These are phyloP conservation scores for Hirundo rustica DNA, from an alignment of 2,797 vertebrate genomes.

Conservation along the genomic window DNA sequence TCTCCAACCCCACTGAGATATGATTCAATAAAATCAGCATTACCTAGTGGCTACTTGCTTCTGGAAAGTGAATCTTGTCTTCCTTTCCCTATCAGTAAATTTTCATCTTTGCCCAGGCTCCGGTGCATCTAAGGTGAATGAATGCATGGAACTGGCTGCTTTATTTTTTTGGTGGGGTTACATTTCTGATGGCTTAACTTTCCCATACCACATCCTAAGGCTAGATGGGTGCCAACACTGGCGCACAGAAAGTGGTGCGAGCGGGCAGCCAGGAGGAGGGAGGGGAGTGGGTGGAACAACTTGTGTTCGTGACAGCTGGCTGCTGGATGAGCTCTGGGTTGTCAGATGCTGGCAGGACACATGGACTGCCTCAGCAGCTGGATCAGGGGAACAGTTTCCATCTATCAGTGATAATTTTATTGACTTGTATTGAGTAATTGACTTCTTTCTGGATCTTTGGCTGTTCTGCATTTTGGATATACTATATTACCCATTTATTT, in stretches of 20 bases:
- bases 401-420: not conserved
- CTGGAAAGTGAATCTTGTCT: not conserved
- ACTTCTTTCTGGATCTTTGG: not conserved
- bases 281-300: not conserved
- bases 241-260: not conserved
- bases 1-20: not conserved
- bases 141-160: not conserved
- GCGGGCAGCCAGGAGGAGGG: not conserved
- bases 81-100: not conserved
- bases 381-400: not conserved
- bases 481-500: not conserved
- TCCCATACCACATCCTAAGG: not conserved
- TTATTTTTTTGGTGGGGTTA: not conserved
- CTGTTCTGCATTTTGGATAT: not conserved
- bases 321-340: not conserved
- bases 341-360: not conserved
- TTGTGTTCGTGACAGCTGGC: not conserved
- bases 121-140: not conserved
- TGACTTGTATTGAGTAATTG: not conserved
- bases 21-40: not conserved
- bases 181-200: not conserved
- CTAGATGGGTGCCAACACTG: not conserved
- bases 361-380: not conserved
- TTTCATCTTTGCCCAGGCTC: not conserved
- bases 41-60: not conserved